phyloP scores from a whole-genome alignment of 2,888 invertebrate species.

The Pachycephus smyrnensis region DNA sequence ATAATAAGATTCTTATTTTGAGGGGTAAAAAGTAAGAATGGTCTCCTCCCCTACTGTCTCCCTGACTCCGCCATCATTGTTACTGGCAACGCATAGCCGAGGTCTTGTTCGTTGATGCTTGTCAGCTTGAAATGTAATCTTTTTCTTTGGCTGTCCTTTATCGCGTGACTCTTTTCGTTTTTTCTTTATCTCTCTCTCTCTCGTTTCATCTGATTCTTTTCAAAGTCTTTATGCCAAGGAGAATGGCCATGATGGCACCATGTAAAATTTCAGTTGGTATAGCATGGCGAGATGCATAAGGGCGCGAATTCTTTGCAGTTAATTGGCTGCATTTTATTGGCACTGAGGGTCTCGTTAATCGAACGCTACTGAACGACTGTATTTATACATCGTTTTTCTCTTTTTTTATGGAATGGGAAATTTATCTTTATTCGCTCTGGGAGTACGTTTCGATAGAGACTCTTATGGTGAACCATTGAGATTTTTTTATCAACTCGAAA shows the following conservation, averaged over 20 bases:
- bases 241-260: neutral
- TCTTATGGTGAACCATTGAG: too few species aligned
- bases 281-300: neutral
- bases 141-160: neutral
- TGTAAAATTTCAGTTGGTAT: neutral
- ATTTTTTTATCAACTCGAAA: too few species aligned
- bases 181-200: too few species aligned
- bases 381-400: neutral
- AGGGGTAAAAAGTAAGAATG: neutral
- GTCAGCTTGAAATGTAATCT: neutral
- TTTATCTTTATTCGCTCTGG: neutral
- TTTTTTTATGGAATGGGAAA: neutral
- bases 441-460: too few species aligned
- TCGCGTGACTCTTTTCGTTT: too few species aligned
- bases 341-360: neutral
- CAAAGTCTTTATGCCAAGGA: neutral
- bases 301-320: neutral
- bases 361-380: neutral
- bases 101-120: too few species aligned
- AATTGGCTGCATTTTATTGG: neutral
- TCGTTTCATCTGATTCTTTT: neutral
- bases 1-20: neutral
- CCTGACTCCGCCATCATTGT: neutral
- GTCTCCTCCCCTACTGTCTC: too few species aligned
- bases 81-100: neutral